These are phyloP conservation scores for Saccopteryx bilineata DNA, from an alignment of 2,113 vertebrate species.

Conservation along the genomic window DNA sequence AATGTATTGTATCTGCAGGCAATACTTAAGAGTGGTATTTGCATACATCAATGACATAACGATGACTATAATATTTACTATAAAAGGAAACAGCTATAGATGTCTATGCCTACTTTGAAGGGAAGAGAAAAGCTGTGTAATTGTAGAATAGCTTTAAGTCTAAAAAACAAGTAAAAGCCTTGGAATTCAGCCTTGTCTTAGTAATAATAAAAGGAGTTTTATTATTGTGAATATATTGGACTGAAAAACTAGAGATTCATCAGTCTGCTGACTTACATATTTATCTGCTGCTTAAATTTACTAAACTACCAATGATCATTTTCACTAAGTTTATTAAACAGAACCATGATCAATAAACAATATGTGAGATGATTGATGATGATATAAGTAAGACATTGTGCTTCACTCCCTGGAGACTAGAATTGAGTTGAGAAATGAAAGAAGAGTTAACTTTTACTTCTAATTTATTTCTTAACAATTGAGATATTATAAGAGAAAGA, in stretches of 20 bases:
- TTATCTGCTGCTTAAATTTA: background rate
- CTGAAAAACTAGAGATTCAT: background rate
- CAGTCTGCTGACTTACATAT: background rate
- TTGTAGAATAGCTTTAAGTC: background rate
- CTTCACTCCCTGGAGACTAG: background rate
- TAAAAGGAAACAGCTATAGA: background rate
- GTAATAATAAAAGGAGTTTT: background rate
- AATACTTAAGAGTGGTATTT: background rate
- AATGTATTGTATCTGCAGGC: background rate
- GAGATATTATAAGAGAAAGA: background rate
- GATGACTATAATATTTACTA: background rate
- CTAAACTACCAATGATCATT: background rate
- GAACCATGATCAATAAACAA: background rate
- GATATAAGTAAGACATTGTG: background rate
- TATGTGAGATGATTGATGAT: background rate
- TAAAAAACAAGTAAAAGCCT: background rate
- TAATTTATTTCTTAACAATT: constrained; percentile 28
- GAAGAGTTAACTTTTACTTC: constrained; percentile 27
- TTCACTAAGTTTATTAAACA: too few relatives aligned
- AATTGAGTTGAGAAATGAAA: background rate
- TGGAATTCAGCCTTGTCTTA: constrained; percentile 27
- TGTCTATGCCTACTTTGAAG: background rate
- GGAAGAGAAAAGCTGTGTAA: constrained; percentile 31
- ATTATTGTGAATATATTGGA: background rate
- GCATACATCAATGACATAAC: background rate